Conservation (phyloP, 2,113 vertebrate genomes). For the Isurus oxyrinchus region DNA sequence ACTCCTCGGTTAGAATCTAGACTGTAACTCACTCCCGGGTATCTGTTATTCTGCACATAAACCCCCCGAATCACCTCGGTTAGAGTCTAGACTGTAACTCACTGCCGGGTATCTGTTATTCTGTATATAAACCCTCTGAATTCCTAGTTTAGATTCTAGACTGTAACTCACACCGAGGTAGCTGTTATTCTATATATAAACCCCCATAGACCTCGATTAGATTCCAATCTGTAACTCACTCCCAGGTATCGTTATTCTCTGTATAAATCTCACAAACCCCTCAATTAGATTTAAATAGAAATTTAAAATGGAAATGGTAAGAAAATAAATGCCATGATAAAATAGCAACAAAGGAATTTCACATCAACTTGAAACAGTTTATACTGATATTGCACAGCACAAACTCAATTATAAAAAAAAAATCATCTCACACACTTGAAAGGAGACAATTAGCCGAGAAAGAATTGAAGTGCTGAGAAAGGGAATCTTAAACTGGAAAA, state of each 20-base stretch:
- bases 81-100: no score
- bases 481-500: neutral
- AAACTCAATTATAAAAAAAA: neutral
- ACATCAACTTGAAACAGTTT: neutral
- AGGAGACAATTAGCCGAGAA: neutral
- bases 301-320: neutral
- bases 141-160: neutral
- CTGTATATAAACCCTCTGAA: neutral
- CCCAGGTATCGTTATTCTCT: neutral
- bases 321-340: neutral
- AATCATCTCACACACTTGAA: neutral
- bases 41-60: no score
- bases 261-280: neutral
- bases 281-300: neutral
- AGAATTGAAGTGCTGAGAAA: neutral
- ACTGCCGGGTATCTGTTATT: no score
- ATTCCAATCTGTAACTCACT: neutral
- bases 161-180: neutral
- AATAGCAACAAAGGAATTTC: constrained; percentile 3
- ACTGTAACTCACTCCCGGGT: no score
- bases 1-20: no score
- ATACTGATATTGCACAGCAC: neutral
- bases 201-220: neutral
- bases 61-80: no score
- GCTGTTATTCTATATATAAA: neutral